Percentiles rank a stretch among this genome's conserved stretches.
phyloP scores from a whole-genome alignment of 2,113 vertebrate genomes.

The Rhabdomys dilectus region DNA sequence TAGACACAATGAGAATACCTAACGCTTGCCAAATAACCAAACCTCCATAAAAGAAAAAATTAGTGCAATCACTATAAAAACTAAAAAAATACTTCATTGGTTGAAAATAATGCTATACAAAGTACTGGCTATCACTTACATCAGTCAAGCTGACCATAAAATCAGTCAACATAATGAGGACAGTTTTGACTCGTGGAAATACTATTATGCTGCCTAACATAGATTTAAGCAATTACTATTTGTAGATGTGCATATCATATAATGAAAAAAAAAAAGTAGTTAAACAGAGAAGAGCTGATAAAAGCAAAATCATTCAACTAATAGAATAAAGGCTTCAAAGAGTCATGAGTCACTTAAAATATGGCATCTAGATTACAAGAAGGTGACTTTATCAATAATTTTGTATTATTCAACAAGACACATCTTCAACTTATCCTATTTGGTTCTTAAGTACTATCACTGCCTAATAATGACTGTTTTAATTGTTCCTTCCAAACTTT shows the following conservation, averaged over 20 bases:
- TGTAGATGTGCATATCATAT: too few relatives aligned
- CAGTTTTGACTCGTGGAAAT: background rate
- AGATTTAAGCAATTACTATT: background rate
- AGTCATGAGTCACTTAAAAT: background rate
- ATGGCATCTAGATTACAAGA: background rate
- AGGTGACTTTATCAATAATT: background rate
- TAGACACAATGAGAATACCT: background rate
- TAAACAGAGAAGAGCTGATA: background rate
- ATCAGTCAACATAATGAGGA: background rate
- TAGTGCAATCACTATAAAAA: background rate
- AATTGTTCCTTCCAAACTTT: background rate
- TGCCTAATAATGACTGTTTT: background rate
- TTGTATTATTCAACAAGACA: background rate
- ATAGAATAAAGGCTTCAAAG: background rate
- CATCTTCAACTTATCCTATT: background rate
- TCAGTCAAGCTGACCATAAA: background rate
- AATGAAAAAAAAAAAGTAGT: background rate
- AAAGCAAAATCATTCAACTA: background rate
- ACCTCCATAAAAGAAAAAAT: background rate
- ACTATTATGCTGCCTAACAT: background rate
- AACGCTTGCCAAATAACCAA: background rate
- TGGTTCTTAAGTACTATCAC: background rate
- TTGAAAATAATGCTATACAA: background rate
- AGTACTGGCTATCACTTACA: background rate
- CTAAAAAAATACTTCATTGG: background rate